Evolutionary conservation across 2,113 vertebrate species (phyloP), one percentile per base, ranked within the genome.

Genomic region (Paraplagusia blochii): DNA sequence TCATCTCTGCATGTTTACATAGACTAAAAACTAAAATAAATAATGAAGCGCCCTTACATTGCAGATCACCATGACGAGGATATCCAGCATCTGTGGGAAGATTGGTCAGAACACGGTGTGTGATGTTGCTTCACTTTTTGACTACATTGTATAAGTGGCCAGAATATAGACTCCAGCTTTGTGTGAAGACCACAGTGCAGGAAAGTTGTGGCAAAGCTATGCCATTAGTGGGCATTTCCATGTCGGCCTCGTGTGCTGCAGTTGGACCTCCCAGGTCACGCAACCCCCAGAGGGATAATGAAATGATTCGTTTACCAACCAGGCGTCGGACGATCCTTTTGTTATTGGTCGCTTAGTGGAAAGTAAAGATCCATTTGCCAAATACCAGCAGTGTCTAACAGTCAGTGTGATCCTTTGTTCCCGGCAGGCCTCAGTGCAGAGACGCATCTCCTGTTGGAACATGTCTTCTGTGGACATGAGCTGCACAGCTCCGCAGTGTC

Each of bases 21-120:
- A n/a, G n/a, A n/a, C n/a, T n/a, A n/a, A n/a, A n/a, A n/a, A n/a
- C n/a, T n/a, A n/a, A n/a, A n/a, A n/a, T 29, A 29, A 29, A 29
- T 29, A 29, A 29, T 29, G 6, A 29, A 29, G 22, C 6, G 2
- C 22, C 6, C 22, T 29, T 29, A 29, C 22, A 29, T 29, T 43
- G 66, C 65, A 18, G 63, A 62, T 16, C 82, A 80, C 11, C 80
- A 73, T 12, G 48, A 72, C 0, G 77, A 82, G 19, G 82, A 89
- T 3, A 47, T 68, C 39, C 83, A 83, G 56, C 88, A 83, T 55
- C 79, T 88, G 47, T 90, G 88, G 88, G 76, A 91, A 1, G 83
- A 91, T 44, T 91, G 87, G 89, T 89, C 88, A 1, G 62, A 87
- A 9, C 88, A 88, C 14, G 87, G 90, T 92, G 72, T 29, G 78